Evolutionary conservation across 1,140 invertebrate species (phyloP), one percentile per base, ranked within the genome.

Genomic region (Temnothorax longispinosus): DNA sequence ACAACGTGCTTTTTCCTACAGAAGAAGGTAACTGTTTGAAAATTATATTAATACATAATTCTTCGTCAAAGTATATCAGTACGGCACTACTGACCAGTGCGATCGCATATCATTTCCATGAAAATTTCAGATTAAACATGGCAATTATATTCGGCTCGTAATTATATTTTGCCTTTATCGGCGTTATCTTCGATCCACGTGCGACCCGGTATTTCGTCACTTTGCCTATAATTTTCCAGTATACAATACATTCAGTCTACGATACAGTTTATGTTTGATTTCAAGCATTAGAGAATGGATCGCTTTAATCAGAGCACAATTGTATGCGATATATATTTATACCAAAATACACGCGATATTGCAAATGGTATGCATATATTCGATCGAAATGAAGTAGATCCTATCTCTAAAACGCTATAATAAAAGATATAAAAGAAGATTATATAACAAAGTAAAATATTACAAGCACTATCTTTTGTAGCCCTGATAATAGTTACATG

Each of bases 101-200:
- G 15, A 58, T 72, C 52, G 47, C 41, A 72, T 58, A 82, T 74
- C 6, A 74, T 82, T 74, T 74, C 41, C 27, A 75, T 50, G 69
- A 75, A 84, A 74, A 75, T 75, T 74, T 47, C 18, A 60, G 41
- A 50, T 75, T 84, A 84, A 84, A 84, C 80, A 21, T 74, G 35
- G 54, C 80, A 82, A 82, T 75, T 84, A 82, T 35, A 74, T 74
- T 60, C 15, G 15, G 21, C 38, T 41, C 52, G 38, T 44, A 32
- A 82, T 82, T 82, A 74, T 82, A 82, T 47, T 58, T 52, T 56
- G 65, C 35, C 35, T 56, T 71, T 58, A 56, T 82, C 13, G 27
- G 44, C 13, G 18, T 85, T 85, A 85, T 80, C 38, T 65, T 85
- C 47, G 10, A 64, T 85, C 18, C 18, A 80, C n/a, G 27, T 78